A percentile compares a stretch with the other conserved stretches of the same genome.
These are phyloP conservation scores for Drosophila hamatofila DNA, from an alignment of 2,888 invertebrate species.

Conservation along the genomic window DNA sequence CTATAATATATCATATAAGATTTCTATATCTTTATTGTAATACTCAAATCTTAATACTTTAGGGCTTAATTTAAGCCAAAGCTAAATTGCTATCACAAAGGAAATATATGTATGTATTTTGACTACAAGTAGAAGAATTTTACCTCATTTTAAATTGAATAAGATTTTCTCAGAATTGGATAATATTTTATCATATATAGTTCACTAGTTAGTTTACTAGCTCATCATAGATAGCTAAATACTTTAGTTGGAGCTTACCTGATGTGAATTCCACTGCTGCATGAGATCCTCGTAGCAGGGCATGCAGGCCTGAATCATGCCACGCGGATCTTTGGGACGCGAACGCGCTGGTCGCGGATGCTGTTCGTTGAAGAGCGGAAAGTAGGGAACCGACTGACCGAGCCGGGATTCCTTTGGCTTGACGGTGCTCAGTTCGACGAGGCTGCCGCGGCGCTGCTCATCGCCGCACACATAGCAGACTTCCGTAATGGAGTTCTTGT, in stretches of 20 bases:
- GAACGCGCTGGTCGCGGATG: slow-evolving; percentile 94
- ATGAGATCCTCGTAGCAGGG: slow-evolving; percentile 94
- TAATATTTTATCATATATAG: neutral
- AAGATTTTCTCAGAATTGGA: neutral
- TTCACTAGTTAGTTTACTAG: neutral
- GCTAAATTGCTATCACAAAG: too few species aligned
- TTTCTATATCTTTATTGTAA: too few species aligned
- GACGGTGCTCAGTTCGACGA: slow-evolving; percentile 89
- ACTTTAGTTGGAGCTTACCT: slow-evolving; percentile 85
- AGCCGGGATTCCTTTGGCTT: slow-evolving; percentile 86
- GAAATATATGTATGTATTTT: too few species aligned
- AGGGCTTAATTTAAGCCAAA: too few species aligned
- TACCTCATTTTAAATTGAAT: too few species aligned
- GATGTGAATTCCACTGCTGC: slow-evolving; percentile 94
- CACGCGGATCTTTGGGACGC: slow-evolving; percentile 93
- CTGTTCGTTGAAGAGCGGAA: slow-evolving; percentile 90
- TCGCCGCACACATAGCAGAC: slow-evolving; percentile 96
- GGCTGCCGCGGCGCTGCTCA: slow-evolving; percentile 93
- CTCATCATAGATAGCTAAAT: neutral
- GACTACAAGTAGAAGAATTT: too few species aligned
- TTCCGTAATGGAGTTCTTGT: slow-evolving; percentile 95
- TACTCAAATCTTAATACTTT: too few species aligned
- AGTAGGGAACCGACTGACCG: slow-evolving; percentile 88
- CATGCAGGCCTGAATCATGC: slow-evolving; percentile 91
- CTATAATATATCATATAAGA: too few species aligned